A percentile compares a stretch with the other conserved stretches of the same genome.
Evolutionary conservation across 1,140 invertebrate genomes (phyloP).

Genomic region (Eupristina koningsbergeri): DNA sequence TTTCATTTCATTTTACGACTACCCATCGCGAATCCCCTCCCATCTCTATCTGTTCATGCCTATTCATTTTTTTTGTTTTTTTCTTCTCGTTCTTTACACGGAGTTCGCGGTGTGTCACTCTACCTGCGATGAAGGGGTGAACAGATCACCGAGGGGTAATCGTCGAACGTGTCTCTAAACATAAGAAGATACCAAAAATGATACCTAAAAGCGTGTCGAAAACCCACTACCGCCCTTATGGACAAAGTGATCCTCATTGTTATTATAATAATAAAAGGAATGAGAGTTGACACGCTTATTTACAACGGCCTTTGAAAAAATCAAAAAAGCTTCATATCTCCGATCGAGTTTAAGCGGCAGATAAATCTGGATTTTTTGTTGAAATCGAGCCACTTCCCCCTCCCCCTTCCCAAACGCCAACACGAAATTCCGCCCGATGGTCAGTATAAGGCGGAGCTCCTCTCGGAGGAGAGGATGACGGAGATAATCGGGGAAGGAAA

Average conservation of each 20-base stretch:
- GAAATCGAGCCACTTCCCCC: no score
- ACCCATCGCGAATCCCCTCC: conserved; percentile 42
- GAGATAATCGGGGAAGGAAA: background rate
- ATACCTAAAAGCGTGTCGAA: conserved; percentile 28
- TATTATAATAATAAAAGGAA: conserved; percentile 33
- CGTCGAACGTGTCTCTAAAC: conserved; percentile 1
- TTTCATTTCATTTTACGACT: conserved; percentile 18
- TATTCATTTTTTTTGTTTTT: conserved; percentile 49
- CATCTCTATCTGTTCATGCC: background rate
- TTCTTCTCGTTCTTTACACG: conserved; percentile 45
- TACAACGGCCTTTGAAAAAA: no score
- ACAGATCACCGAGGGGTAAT: background rate
- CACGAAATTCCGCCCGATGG: no score
- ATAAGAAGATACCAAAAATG: background rate
- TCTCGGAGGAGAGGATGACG: background rate
- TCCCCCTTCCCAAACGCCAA: no score
- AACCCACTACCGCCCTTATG: background rate
- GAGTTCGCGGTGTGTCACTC: background rate
- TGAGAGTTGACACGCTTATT: background rate
- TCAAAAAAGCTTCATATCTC: no score
- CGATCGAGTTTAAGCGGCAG: background rate
- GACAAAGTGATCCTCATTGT: conserved; percentile 41
- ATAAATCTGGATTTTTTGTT: no score
- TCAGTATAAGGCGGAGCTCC: no score
- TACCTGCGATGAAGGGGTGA: conserved; percentile 46